Evolutionary conservation across 2,888 invertebrate genomes (phyloP).

Genomic region (Nudaria mundana): DNA sequence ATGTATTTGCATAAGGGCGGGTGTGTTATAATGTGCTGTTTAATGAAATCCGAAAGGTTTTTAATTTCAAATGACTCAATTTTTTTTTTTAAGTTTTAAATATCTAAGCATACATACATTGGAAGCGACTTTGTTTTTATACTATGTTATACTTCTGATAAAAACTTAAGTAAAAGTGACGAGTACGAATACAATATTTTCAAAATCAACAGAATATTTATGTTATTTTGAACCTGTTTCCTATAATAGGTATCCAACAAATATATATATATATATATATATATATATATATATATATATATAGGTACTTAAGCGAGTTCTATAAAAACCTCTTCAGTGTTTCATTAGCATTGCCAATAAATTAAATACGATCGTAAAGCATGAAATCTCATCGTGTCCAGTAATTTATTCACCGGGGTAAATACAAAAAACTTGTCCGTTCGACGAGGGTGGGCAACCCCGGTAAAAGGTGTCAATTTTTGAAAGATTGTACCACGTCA

Average conservation of each 20-base stretch:
- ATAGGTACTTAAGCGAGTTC: too few species aligned
- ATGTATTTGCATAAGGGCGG: constrained; percentile 6
- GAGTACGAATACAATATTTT: background rate
- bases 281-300: too few species aligned
- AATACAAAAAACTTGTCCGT: constrained; percentile 76
- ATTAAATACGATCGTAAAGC: constrained; percentile 52
- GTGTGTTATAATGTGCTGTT: constrained; percentile 4
- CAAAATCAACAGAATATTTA: background rate
- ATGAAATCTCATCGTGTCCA: constrained; percentile 50
- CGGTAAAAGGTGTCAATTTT: constrained; percentile 79
- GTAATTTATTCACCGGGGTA: constrained; percentile 75
- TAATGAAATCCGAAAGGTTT: constrained; percentile 5
- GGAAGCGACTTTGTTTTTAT: too few species aligned
- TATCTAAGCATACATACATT: too few species aligned
- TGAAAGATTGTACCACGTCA: constrained; percentile 79
- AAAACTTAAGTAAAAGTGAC: too few species aligned
- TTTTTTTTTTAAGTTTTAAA: background rate
- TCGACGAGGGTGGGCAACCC: constrained; percentile 52
- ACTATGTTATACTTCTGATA: too few species aligned
- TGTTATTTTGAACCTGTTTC: too few species aligned
- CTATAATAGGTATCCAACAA: too few species aligned
- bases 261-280: too few species aligned
- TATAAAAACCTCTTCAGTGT: too few species aligned
- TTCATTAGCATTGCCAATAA: constrained; percentile 42
- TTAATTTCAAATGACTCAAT: constrained; percentile 1